Conservation (phyloP, 2,797 vertebrate species). For the Rhinophrynus dorsalis region DNA sequence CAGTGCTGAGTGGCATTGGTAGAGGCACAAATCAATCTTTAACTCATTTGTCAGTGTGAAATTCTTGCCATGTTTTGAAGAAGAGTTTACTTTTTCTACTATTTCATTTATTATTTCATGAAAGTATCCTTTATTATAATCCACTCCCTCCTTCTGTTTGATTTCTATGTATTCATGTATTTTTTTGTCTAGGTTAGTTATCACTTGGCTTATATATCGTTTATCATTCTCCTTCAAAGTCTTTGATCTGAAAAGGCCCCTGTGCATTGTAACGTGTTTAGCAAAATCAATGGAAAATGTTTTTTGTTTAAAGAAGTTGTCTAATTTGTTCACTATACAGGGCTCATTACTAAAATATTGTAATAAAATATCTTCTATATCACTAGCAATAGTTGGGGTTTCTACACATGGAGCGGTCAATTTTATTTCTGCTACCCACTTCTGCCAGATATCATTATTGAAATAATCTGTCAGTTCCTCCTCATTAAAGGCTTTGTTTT, state of each 20-base stretch:
- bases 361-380: constrained; percentile 53
- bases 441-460: constrained; percentile 42
- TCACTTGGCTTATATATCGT: accelerated
- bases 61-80: neutral
- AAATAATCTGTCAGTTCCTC: constrained; percentile 48
- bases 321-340: accelerated
- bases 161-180: neutral
- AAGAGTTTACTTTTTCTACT: neutral
- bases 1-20: constrained; percentile 47
- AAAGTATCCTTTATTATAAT: constrained; percentile 53
- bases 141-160: constrained; percentile 38
- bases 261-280: neutral
- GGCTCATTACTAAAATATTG: constrained; percentile 36
- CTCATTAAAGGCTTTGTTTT: constrained; percentile 35
- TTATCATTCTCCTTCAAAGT: accelerated
- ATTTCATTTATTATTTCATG: constrained; percentile 56
- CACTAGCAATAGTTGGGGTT: constrained; percentile 26
- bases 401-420: neutral
- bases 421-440: constrained; percentile 44
- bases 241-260: accelerated
- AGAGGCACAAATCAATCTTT: constrained; percentile 51
- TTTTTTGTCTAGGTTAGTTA: accelerated
- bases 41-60: constrained; percentile 53
- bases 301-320: accelerated
- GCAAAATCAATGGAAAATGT: constrained; percentile 5